phyloP scores from a whole-genome alignment of 2,888 invertebrate genomes.

The Coleophora deauratella region DNA sequence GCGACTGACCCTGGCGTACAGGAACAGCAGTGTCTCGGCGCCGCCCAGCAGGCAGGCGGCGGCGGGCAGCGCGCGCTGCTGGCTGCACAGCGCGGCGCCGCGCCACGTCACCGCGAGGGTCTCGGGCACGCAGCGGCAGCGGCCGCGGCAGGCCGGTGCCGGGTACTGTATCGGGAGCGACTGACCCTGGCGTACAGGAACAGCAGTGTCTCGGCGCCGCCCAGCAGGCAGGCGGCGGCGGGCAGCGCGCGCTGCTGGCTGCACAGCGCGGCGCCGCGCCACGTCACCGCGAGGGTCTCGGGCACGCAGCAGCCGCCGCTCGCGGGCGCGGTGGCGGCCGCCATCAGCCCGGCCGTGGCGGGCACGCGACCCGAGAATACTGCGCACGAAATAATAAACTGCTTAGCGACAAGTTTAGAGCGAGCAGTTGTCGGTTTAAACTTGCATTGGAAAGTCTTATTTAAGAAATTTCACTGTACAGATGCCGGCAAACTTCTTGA shows the following conservation, averaged over 20 bases:
- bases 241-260: conserved; percentile 67
- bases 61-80: conserved; percentile 68
- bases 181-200: conserved; percentile 79
- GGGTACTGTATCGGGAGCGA: too few relatives aligned
- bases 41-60: conserved; percentile 77
- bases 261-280: conserved; percentile 38
- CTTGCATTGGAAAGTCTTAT: too few relatives aligned
- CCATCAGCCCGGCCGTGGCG: conserved; percentile 14
- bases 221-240: conserved; percentile 72
- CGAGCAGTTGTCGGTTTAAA: too few relatives aligned
- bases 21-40: conserved; percentile 76
- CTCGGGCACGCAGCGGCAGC: conserved; percentile 37
- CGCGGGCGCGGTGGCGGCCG: conserved; percentile 17
- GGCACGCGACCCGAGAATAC: conserved; percentile 33
- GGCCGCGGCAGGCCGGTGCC: conserved; percentile 16
- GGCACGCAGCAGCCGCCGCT: conserved; percentile 28
- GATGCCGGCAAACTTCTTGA: too few relatives aligned
- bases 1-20: conserved; percentile 79
- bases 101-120: conserved; percentile 43
- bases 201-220: conserved; percentile 78
- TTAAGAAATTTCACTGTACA: too few relatives aligned
- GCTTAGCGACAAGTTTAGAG: too few relatives aligned
- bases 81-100: conserved; percentile 18
- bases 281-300: conserved; percentile 43
- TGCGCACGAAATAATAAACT: background rate